Conservation (phyloP, 2,797 vertebrate species). For the Etheostoma nigrum region DNA sequence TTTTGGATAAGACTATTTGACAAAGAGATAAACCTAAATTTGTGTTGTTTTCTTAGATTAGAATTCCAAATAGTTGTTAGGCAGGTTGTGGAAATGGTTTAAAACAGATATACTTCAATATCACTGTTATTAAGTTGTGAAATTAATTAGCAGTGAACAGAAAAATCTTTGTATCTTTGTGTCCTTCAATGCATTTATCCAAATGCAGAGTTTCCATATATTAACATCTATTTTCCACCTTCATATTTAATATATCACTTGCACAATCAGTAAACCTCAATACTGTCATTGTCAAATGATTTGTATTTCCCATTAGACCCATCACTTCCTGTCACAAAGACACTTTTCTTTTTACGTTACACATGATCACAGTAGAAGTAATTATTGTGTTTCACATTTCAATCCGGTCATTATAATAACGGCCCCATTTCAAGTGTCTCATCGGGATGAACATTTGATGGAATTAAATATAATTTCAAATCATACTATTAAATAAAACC, state of each 20-base stretch:
- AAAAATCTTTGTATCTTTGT: background rate
- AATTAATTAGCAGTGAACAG: conserved; percentile 47
- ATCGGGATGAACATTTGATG: background rate
- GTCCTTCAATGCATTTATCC: conserved; percentile 23
- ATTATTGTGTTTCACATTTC: background rate
- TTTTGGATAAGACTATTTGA: conserved; percentile 31
- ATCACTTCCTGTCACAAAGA: background rate
- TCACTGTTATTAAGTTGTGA: conserved; percentile 55
- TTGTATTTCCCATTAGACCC: background rate
- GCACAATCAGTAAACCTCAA: background rate
- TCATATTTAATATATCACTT: background rate
- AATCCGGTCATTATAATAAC: background rate
- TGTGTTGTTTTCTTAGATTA: conserved; percentile 51
- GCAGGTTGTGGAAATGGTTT: conserved; percentile 73
- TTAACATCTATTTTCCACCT: background rate
- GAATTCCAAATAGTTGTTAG: conserved; percentile 62
- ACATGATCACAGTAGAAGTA: background rate
- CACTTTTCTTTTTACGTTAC: background rate
- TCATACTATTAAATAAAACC: no score
- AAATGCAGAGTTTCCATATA: background rate
- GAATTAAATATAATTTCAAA: no score
- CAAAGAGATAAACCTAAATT: conserved; percentile 48
- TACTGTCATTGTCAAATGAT: background rate
- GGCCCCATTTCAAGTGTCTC: background rate
- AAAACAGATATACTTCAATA: conserved; percentile 70